Percentiles rank a stretch among this genome's conserved stretches.
These are phyloP conservation scores for Globia sparganii DNA, from an alignment of 2,888 invertebrate genomes.

Conservation along the genomic window DNA sequence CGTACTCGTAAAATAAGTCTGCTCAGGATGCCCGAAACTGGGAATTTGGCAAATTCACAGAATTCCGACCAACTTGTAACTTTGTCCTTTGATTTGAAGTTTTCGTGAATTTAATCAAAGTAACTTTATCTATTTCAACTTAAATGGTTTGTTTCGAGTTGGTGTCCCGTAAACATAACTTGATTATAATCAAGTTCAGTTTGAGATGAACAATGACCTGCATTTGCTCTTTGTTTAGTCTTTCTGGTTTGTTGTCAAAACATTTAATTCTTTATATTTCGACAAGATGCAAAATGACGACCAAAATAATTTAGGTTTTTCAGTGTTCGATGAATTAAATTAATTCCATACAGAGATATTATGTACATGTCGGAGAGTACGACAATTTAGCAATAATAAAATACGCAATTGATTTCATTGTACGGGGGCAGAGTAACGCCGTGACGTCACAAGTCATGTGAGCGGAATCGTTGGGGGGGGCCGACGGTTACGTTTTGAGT, in stretches of 20 bases:
- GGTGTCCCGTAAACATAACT: constrained; percentile 65
- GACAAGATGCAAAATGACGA: not conserved
- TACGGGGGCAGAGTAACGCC: no score
- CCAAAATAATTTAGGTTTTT: not conserved
- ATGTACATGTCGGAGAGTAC: not conserved
- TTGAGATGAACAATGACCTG: constrained; percentile 47
- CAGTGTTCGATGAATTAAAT: not conserved
- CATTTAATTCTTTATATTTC: not conserved
- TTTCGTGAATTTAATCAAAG: constrained; percentile 75
- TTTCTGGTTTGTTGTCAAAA: not conserved
- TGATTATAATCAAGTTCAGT: constrained; percentile 63
- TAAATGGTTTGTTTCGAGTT: constrained; percentile 68
- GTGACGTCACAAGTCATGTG: no score
- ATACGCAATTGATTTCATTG: no score
- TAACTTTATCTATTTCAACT: constrained; percentile 74
- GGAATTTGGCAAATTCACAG: constrained; percentile 60
- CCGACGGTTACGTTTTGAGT: no score
- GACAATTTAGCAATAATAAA: no score
- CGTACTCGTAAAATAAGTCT: constrained; percentile 58
- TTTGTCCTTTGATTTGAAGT: constrained; percentile 73
- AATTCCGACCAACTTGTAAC: constrained; percentile 67
- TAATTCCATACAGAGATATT: not conserved
- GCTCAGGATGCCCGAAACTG: constrained; percentile 49
- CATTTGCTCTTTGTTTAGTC: not conserved
- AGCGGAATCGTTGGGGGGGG: no score